Evolutionary conservation across 2,888 invertebrate genomes (phyloP).

Genomic region (Cancer borealis): DNA sequence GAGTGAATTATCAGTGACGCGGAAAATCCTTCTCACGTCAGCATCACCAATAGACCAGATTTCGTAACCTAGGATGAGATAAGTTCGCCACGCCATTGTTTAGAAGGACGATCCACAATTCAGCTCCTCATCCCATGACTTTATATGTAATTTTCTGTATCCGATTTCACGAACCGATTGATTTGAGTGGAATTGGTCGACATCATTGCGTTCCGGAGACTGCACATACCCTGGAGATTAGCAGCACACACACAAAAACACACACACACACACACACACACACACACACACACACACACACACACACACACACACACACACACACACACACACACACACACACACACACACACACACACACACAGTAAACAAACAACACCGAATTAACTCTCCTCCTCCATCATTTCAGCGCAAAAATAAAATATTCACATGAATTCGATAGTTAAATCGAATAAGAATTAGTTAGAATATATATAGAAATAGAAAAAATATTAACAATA

Average conservation of each 20-base stretch:
- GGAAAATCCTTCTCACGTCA: background rate
- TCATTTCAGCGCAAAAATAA: too few relatives aligned
- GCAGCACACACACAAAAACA: too few relatives aligned
- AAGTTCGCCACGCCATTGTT: background rate
- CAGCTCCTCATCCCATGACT: background rate
- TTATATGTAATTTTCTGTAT: background rate
- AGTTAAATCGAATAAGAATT: too few relatives aligned
- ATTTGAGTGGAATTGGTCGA: background rate
- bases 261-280: slow-evolving; percentile 20
- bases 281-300: slow-evolving; percentile 13
- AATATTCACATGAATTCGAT: too few relatives aligned
- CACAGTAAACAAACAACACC: too few relatives aligned
- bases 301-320: slow-evolving; percentile 1
- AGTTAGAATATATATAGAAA: too few relatives aligned
- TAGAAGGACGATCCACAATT: background rate
- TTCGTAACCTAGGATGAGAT: background rate
- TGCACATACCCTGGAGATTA: background rate
- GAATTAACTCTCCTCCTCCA: too few relatives aligned
- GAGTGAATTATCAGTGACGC: background rate
- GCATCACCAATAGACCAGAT: background rate
- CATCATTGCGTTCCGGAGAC: too few relatives aligned
- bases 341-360: background rate
- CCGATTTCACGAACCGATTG: background rate
- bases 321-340: background rate
- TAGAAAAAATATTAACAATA: background rate